Percentiles rank a stretch among this genome's conserved stretches.
Conservation (phyloP, 2,797 vertebrate genomes). For the Megaceryle alcyon region DNA sequence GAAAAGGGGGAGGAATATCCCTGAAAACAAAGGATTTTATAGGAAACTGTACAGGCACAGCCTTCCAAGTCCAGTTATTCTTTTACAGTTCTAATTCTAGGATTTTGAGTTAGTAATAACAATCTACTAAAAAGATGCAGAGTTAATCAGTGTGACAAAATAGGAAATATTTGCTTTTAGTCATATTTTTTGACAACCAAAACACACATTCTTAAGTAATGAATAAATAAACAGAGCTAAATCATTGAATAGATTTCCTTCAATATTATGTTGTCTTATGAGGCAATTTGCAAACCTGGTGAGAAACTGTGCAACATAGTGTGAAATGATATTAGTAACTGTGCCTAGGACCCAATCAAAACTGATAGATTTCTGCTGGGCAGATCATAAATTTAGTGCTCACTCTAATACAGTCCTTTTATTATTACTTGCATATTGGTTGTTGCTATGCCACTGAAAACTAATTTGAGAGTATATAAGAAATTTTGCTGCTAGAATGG, state of each 20-base stretch:
- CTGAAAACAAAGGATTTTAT: not conserved
- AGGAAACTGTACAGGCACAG: accelerated
- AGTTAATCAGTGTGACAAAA: not conserved
- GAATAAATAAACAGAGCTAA: not conserved
- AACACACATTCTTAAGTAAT: not conserved
- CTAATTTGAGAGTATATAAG: not conserved
- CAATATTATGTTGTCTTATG: not conserved
- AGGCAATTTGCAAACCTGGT: not conserved
- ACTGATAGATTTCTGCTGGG: conserved; percentile 23
- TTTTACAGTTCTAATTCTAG: not conserved
- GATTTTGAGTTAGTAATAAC: not conserved
- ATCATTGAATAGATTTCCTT: not conserved
- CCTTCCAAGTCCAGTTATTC: not conserved
- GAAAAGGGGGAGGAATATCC: not conserved
- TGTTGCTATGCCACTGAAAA: not conserved
- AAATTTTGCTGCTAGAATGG: not conserved
- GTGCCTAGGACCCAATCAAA: not conserved
- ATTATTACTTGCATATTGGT: conserved; percentile 1
- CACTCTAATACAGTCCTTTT: not conserved
- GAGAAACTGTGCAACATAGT: conserved; percentile 29
- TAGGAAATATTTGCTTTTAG: not conserved
- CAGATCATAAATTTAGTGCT: conserved; percentile 3
- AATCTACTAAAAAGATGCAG: not conserved
- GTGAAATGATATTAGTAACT: conserved; percentile 62
- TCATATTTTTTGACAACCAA: not conserved